Evolutionary conservation across 1,140 invertebrate species (phyloP).

Genomic region (Tetraneura akinire): DNA sequence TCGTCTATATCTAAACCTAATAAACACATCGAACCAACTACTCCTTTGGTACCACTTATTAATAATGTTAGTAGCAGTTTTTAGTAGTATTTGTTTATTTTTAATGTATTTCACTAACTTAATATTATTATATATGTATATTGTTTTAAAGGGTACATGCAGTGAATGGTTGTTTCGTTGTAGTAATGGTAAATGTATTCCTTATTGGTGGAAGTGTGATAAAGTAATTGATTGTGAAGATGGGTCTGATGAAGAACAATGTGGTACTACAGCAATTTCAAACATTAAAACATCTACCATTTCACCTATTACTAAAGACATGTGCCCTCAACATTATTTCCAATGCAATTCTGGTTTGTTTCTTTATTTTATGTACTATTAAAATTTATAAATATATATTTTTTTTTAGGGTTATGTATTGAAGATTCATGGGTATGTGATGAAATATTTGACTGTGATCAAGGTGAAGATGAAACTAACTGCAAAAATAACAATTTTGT

Average conservation of each 20-base stretch:
- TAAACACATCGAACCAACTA: slow-evolving; percentile 21
- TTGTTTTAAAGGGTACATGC: slow-evolving; percentile 61
- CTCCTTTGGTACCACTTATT: slow-evolving; percentile 69
- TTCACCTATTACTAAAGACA: slow-evolving; percentile 43
- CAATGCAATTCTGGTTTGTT: slow-evolving; percentile 34
- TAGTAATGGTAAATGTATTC: slow-evolving; percentile 75
- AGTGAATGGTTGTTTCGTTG: slow-evolving; percentile 77
- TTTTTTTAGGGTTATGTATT: slow-evolving; percentile 68
- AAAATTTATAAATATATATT: not conserved
- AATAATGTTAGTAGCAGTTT: slow-evolving; percentile 66
- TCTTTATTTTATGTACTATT: slow-evolving; percentile 41
- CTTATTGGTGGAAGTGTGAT: slow-evolving; percentile 79
- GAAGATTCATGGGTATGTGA: slow-evolving; percentile 76
- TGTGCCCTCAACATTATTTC: slow-evolving; percentile 36
- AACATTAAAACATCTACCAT: slow-evolving; percentile 31
- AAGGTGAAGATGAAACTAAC: slow-evolving; percentile 66
- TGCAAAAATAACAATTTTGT: slow-evolving; percentile 56
- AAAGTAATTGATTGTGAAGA: slow-evolving; percentile 77
- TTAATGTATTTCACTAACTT: slow-evolving; percentile 4
- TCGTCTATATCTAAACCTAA: slow-evolving; percentile 57
- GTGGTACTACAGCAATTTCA: slow-evolving; percentile 59
- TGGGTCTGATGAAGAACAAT: slow-evolving; percentile 74
- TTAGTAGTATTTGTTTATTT: not conserved
- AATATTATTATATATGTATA: slow-evolving; percentile 9
- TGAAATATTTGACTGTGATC: slow-evolving; percentile 65